Conservation (phyloP, 1,140 invertebrate species). For the Plutomurus gul region DNA sequence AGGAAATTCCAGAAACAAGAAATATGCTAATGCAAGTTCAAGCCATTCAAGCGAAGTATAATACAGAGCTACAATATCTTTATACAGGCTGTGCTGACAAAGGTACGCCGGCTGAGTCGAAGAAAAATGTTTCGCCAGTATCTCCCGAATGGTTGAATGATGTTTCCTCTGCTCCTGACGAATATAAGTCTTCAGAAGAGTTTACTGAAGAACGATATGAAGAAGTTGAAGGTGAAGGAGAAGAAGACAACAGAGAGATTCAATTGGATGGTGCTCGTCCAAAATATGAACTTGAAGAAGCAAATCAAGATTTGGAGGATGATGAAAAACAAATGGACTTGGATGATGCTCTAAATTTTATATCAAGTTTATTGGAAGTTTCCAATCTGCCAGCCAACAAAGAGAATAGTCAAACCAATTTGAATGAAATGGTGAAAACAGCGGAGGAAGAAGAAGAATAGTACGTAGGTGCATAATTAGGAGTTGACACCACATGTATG, state of each 20-base stretch:
- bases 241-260: neutral
- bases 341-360: too few relatives aligned
- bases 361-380: too few relatives aligned
- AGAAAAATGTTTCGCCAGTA: neutral
- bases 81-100: neutral
- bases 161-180: neutral
- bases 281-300: too few relatives aligned
- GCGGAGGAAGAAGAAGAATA: too few relatives aligned
- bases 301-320: too few relatives aligned
- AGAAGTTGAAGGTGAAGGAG: neutral
- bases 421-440: too few relatives aligned
- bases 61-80: neutral
- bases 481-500: too few relatives aligned
- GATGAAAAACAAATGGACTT: too few relatives aligned
- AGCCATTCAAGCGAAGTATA: neutral
- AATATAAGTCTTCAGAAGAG: neutral
- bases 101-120: neutral
- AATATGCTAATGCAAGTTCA: conserved; percentile 1
- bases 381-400: too few relatives aligned
- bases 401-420: too few relatives aligned
- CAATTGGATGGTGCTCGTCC: neutral
- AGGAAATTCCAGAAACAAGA: neutral
- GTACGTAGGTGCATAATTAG: too few relatives aligned
- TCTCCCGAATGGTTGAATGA: too few relatives aligned
- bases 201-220: neutral